phyloP scores from a whole-genome alignment of 2,797 vertebrate species.

The Basileuterus tristriatus region DNA sequence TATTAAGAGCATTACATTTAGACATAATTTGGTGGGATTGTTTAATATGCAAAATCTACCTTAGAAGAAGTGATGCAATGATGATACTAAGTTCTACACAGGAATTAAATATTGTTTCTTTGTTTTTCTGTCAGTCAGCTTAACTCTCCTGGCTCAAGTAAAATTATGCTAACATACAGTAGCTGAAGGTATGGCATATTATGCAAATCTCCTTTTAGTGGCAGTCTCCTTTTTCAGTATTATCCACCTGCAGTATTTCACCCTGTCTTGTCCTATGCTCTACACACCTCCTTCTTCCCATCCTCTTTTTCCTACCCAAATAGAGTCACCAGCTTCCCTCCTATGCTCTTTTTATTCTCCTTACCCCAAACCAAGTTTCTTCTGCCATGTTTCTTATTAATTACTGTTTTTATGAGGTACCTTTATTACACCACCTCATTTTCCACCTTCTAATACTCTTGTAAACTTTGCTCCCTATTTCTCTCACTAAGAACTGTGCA shows the following conservation, averaged over 20 bases:
- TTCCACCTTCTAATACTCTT: background rate
- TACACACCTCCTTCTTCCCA: background rate
- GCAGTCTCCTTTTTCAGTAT: background rate
- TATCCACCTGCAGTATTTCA: background rate
- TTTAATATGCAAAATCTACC: background rate
- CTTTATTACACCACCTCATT: background rate
- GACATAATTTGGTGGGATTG: background rate
- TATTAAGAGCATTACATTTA: background rate
- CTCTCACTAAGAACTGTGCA: accelerated
- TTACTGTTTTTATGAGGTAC: background rate
- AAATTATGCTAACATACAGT: background rate
- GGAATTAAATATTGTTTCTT: background rate
- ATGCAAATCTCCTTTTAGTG: background rate
- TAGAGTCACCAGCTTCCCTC: background rate
- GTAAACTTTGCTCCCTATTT: background rate
- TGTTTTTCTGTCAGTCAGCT: background rate
- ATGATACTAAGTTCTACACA: accelerated
- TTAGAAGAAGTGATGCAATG: background rate
- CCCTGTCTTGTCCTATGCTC: background rate
- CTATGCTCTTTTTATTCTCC: background rate
- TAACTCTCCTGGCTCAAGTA: background rate
- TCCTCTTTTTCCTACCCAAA: background rate
- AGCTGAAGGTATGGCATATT: background rate
- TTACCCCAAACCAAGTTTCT: background rate
- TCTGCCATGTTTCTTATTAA: background rate